Base-by-base conservation (phyloP, 2,797 vertebrate genomes). In the Gallinago nigripennis region DNA sequence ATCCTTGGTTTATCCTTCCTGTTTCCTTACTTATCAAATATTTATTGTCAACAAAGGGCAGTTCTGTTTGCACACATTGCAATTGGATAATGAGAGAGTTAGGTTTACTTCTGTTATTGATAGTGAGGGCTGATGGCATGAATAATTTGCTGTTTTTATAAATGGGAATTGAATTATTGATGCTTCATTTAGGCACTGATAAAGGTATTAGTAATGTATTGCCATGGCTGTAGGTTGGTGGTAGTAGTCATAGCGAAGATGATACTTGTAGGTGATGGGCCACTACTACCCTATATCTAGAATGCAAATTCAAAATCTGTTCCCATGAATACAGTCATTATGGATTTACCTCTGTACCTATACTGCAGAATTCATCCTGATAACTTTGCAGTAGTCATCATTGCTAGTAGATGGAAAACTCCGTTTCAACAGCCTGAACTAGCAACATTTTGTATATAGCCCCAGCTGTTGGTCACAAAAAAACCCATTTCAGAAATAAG, bases 121-220 rank as follows among this genome's bases (percentile, higher is more conserved):
- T 97, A 91, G 95, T 90, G 85, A 97, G 54, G 94, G 94, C 95
- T 98, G 97, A 97, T 89, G 94, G 94, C 90, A 98, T 98, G 98
- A 98, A 98, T 98, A 98, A 98, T 98, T 98, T 98, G 82, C 97
- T 97, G 82, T 28, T 93, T 97, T 98, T 97, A 96, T 97, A 97
- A 98, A 98, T 97, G 95, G 95, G 97, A 97, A 97, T 98, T 98
- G 96, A 98, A 98, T 98, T 97, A 98, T 98, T 98, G 94, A 98
- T 98, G 96, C 82, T 97, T 98, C 95, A 95, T 98, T 98, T 98
- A 97, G 97, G 95, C 90, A 93, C 95, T 68, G 96, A 97, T 96
- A 97, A 97, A 97, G 85, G 95, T 97, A 95, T 96, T 96, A 97
- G 88, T 82, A 95, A 95, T 84, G 87, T 87, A 97, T 72, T 95